These are phyloP conservation scores for Galaxias olidus DNA, from an alignment of 2,797 vertebrate species.

Conservation along the genomic window DNA sequence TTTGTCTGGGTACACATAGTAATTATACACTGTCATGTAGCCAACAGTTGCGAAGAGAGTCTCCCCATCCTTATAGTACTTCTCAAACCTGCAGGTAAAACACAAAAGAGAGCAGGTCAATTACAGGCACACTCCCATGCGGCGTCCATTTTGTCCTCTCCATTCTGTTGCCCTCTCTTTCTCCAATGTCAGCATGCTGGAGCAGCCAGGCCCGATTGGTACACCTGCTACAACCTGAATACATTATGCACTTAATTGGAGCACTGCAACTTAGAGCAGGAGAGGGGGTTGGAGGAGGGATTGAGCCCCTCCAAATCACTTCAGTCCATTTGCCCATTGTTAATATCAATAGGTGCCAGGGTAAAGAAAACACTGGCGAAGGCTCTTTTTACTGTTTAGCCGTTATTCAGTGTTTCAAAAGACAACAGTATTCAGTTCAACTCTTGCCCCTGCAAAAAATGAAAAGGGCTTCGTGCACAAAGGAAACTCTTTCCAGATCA, in stretches of 20 bases:
- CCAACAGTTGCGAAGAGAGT: conserved; percentile 98
- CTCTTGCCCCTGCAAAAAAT: conserved; percentile 89
- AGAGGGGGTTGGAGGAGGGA: conserved; percentile 78
- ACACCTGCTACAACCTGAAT: conserved; percentile 99
- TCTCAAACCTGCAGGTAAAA: conserved; percentile 99
- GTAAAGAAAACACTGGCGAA: conserved; percentile 99
- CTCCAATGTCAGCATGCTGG: conserved; percentile 87
- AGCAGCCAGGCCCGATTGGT: conserved; percentile 91
- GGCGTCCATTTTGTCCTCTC: conserved; percentile 90
- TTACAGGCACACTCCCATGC: conserved; percentile 98
- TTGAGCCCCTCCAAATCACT: conserved; percentile 99
- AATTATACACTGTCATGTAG: conserved; percentile 99
- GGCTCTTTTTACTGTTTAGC: conserved; percentile 99
- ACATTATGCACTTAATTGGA: conserved; percentile 99
- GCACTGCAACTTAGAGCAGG: conserved; percentile 96
- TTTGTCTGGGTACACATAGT: conserved; percentile 99
- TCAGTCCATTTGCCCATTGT: conserved; percentile 99
- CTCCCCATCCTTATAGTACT: conserved; percentile 99
- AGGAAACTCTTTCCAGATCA: conserved; percentile 94
- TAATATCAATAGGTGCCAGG: conserved; percentile 97
- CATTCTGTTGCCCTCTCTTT: conserved; percentile 66
- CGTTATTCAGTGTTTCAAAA: conserved; percentile 96
- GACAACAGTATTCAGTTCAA: conserved; percentile 99
- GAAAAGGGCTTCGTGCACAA: conserved; percentile 79
- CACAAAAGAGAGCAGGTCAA: conserved; percentile 99